Evolutionary conservation across 2,888 invertebrate genomes (phyloP), one percentile per base, ranked within the genome.

Genomic region (Hypolimnas misippus): DNA sequence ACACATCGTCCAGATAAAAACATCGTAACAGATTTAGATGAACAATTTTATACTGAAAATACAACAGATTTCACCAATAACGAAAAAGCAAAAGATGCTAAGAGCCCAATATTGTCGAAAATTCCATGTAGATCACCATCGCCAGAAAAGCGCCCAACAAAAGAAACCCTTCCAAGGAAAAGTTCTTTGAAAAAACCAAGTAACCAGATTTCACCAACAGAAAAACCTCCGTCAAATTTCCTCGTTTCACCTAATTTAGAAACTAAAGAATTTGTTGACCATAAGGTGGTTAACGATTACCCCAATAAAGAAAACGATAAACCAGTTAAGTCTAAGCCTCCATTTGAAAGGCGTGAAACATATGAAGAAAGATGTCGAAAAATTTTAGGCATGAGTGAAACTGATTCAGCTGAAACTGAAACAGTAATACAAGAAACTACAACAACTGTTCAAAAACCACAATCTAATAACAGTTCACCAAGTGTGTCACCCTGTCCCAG

Each of bases 331-430:
- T 76, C 86, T 21, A 94, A 93, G 70, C 93, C 94, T 40, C 93
- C 94, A 0, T 79, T 94, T 35, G 93, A 93, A 68, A 90, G 95
- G 71, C 93, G 94, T 38, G 95, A 96, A 81, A 95, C 95, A 1
- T 96, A 95, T 68, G 95, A 95, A 79, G 95, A 95, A 78, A 89
- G 95, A 33, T 95, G 95, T 70, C 92, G 94, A 38, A 93, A 95
- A 74, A 95, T 95, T 71, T 87, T 95, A 40, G 95, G 95, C 2
- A 94, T 95, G 88, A 82, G 90, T 52, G 89, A 92, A 60, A 83
- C 84, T 59, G 84, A 83, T 33, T 83, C 77, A 0, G 77, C 73
- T 14, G 79, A 78, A 68, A 76, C 72, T 17, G 71, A 72, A 21
- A 72, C 71, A 12, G 58, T 68, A 17, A 71, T 65, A 55, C 74